phyloP scores from a whole-genome alignment of 2,888 invertebrate species.

The Anarsia innoxiella region DNA sequence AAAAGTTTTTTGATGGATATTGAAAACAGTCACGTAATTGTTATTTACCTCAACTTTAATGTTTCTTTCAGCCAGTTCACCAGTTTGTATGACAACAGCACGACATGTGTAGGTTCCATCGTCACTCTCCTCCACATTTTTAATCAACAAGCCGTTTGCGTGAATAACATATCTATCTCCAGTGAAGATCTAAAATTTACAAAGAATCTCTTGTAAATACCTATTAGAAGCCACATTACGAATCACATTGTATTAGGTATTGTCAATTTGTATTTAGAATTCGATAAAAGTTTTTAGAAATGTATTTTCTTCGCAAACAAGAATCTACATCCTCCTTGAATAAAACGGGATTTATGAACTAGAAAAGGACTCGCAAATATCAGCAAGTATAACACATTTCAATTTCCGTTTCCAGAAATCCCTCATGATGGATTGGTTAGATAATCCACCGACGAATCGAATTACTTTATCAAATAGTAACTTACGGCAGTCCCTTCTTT shows the following conservation, averaged over 20 bases:
- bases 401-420: not conserved
- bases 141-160: slow-evolving; percentile 84
- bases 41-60: slow-evolving; percentile 86
- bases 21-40: too few species aligned
- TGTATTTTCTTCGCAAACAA: too few species aligned
- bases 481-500: slow-evolving; percentile 82
- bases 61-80: slow-evolving; percentile 83
- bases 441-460: too few species aligned
- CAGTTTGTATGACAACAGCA: slow-evolving; percentile 88
- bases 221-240: too few species aligned
- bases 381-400: not conserved
- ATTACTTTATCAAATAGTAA: not conserved
- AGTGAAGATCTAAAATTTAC: slow-evolving; percentile 81
- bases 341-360: not conserved
- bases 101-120: slow-evolving; percentile 91
- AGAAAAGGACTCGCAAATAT: not conserved
- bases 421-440: not conserved
- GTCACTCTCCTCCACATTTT: slow-evolving; percentile 85
- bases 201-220: too few species aligned
- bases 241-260: too few species aligned
- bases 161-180: slow-evolving; percentile 84
- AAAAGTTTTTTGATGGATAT: too few species aligned
- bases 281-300: too few species aligned
- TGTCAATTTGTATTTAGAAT: too few species aligned
- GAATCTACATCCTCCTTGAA: too few species aligned